Conservation (phyloP, 2,797 vertebrate genomes). For the Sylvilagus floridanus region DNA sequence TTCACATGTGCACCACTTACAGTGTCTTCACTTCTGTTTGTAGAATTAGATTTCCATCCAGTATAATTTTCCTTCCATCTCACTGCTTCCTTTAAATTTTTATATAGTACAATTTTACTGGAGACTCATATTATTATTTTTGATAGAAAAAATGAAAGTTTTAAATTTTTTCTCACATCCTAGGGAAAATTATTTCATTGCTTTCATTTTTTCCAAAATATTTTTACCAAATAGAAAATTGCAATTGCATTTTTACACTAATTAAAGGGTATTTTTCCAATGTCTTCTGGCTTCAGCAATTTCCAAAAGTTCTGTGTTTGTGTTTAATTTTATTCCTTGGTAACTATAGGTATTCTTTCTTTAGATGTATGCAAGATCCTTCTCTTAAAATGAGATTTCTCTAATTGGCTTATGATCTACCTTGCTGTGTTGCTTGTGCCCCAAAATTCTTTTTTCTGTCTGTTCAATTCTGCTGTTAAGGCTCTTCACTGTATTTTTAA, state of each 20-base stretch:
- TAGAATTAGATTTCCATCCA: not conserved
- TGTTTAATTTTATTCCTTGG: not conserved
- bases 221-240: not conserved
- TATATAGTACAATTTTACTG: not conserved
- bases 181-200: not conserved
- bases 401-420: not conserved
- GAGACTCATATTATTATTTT: not conserved
- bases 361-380: not conserved
- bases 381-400: not conserved
- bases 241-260: not conserved
- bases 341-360: not conserved
- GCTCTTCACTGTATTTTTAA: no score
- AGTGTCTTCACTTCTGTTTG: not conserved
- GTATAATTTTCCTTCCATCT: not conserved
- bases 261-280: not conserved
- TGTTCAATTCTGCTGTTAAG: not conserved
- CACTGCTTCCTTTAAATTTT: not conserved
- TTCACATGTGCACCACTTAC: not conserved
- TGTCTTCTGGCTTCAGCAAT: not conserved
- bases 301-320: not conserved
- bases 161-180: not conserved
- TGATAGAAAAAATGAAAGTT: not conserved
- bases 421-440: not conserved
- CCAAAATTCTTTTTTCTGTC: not conserved
- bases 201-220: not conserved